Percentiles rank a stretch among this genome's conserved stretches.
Conservation (phyloP, 2,888 invertebrate species). For the Acleris cristana region DNA sequence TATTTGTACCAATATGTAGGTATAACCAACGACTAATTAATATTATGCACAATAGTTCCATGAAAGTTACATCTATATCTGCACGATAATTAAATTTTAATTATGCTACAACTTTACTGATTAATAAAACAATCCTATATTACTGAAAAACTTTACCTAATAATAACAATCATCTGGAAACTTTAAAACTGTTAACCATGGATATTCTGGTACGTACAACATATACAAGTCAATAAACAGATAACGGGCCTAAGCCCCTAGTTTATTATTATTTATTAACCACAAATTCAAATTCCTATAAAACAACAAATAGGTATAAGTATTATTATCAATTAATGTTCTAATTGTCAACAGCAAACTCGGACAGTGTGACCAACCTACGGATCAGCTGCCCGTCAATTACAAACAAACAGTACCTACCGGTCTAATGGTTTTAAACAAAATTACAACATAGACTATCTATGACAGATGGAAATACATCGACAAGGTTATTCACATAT, state of each 20-base stretch:
- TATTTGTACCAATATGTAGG: slow-evolving; percentile 40
- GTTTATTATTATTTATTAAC: slow-evolving; percentile 56
- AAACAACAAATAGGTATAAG: slow-evolving; percentile 44
- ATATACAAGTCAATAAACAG: slow-evolving; percentile 59
- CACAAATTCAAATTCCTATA: slow-evolving; percentile 58
- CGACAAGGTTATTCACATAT: slow-evolving; percentile 22
- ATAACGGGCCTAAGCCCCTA: slow-evolving; percentile 75
- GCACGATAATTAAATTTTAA: slow-evolving; percentile 19
- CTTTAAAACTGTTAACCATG: slow-evolving; percentile 70
- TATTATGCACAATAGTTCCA: slow-evolving; percentile 1
- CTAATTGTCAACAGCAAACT: slow-evolving; percentile 41
- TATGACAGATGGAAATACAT: slow-evolving; percentile 65
- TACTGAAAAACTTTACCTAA: slow-evolving; percentile 76
- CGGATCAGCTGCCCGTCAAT: slow-evolving; percentile 38
- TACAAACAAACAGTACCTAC: slow-evolving; percentile 49
- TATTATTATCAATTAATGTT: slow-evolving; percentile 39
- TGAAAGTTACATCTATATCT: slow-evolving; percentile 37
- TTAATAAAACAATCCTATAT: slow-evolving; percentile 55
- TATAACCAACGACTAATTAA: slow-evolving; percentile 17
- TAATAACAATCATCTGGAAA: slow-evolving; percentile 82
- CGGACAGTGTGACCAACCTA: slow-evolving; percentile 43
- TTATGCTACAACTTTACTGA: slow-evolving; percentile 24
- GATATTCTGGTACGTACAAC: slow-evolving; percentile 60
- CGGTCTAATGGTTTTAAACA: slow-evolving; percentile 61
- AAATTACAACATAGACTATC: slow-evolving; percentile 78